Evolutionary conservation across 2,113 vertebrate genomes (phyloP).

Genomic region (Gobiocypris rarus): DNA sequence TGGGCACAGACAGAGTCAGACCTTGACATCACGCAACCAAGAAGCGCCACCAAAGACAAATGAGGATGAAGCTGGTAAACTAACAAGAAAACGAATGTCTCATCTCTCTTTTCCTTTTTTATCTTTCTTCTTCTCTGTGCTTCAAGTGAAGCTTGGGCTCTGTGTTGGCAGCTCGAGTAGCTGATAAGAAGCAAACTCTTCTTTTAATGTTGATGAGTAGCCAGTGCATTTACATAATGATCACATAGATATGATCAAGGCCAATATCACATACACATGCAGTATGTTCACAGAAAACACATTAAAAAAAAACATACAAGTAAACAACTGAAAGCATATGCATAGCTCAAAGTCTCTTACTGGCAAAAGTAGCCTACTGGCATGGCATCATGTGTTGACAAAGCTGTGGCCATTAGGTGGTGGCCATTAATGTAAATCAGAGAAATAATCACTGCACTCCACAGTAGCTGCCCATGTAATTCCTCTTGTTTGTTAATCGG

Average conservation of each 20-base stretch:
- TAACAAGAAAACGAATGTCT: constrained; percentile 6
- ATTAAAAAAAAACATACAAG: not conserved
- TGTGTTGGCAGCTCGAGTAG: not conserved
- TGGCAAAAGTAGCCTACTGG: not conserved
- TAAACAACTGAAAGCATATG: not conserved
- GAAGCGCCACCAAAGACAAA: constrained; percentile 2
- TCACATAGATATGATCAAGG: constrained; percentile 9
- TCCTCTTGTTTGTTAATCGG: constrained; percentile 12
- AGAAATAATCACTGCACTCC: not conserved
- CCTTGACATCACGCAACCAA: not conserved
- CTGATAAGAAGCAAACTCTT: not conserved
- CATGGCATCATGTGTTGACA: not conserved
- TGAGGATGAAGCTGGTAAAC: constrained; percentile 2
- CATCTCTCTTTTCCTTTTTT: not conserved
- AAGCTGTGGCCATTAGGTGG: constrained; percentile 1
- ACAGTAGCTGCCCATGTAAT: not conserved
- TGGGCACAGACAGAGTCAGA: constrained; percentile 5
- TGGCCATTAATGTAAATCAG: constrained; percentile 15
- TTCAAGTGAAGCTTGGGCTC: not conserved
- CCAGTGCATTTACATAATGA: constrained; percentile 1
- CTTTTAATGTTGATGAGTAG: not conserved
- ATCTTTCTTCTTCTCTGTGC: not conserved
- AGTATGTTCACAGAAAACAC: not conserved
- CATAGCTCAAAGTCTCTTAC: not conserved
- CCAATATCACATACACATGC: not conserved